Evolutionary conservation across 2,888 invertebrate genomes (phyloP).

Genomic region (Brassicogethes aeneus): DNA sequence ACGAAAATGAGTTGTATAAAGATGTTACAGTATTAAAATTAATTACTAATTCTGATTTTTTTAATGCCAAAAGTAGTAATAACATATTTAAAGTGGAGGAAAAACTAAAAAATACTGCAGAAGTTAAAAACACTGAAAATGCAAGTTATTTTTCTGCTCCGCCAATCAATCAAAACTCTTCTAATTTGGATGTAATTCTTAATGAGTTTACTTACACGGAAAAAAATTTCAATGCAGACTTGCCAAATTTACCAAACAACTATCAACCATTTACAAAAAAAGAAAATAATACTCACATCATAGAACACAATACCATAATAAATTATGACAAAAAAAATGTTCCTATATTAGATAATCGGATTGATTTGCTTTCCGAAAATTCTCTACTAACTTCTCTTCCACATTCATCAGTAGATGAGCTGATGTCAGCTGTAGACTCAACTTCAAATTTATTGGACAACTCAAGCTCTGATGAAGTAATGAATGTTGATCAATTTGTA

Average conservation of each 20-base stretch:
- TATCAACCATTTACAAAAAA: neutral
- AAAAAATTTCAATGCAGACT: no score
- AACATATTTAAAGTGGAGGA: neutral
- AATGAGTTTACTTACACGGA: neutral
- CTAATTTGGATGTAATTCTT: neutral
- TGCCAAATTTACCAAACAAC: neutral
- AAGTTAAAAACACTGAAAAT: neutral
- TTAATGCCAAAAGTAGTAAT: slow-evolving; percentile 16
- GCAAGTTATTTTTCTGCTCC: neutral
- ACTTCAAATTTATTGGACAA: slow-evolving; percentile 33
- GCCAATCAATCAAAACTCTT: neutral
- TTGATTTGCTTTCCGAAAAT: slow-evolving; percentile 28
- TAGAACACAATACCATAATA: neutral
- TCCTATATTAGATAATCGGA: slow-evolving; percentile 4
- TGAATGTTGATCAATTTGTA: slow-evolving; percentile 41
- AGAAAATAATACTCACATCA: neutral
- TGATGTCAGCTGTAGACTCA: slow-evolving; percentile 30
- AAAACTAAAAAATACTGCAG: neutral
- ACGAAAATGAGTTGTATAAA: slow-evolving; percentile 32
- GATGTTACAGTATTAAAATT: slow-evolving; percentile 30
- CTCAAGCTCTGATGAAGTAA: slow-evolving; percentile 37
- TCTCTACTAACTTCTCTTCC: slow-evolving; percentile 23
- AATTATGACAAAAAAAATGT: slow-evolving; percentile 3
- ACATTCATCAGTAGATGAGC: slow-evolving; percentile 29
- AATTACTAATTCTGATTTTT: slow-evolving; percentile 27